A percentile compares a stretch with the other conserved stretches of the same genome.
These are phyloP conservation scores for Genyomyrus donnyi DNA, from an alignment of 2,113 vertebrate species.

Conservation along the genomic window DNA sequence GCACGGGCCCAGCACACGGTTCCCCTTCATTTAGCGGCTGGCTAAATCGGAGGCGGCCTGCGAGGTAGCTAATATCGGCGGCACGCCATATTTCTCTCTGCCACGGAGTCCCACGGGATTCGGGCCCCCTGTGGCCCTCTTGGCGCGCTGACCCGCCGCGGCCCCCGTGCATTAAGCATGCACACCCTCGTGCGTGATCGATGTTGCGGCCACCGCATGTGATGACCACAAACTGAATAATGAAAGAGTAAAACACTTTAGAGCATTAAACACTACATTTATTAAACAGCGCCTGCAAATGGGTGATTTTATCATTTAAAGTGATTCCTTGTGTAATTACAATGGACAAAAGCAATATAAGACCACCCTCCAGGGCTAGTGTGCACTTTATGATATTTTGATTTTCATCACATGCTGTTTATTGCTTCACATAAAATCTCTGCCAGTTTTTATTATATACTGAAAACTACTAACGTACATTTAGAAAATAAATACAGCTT, in stretches of 20 bases:
- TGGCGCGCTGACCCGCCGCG: neutral
- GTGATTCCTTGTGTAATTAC: slow-evolving; percentile 23
- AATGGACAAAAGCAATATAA: slow-evolving; percentile 15
- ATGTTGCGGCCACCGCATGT: neutral
- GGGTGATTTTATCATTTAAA: slow-evolving; percentile 26
- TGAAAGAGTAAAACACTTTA: slow-evolving; percentile 18
- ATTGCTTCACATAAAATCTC: slow-evolving; percentile 19
- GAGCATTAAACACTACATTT: slow-evolving; percentile 19
- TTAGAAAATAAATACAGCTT: neutral
- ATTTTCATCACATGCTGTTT: slow-evolving; percentile 10
- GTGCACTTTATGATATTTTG: slow-evolving; percentile 16
- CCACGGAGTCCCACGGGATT: neutral
- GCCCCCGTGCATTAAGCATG: neutral
- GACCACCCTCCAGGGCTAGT: neutral
- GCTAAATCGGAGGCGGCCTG: neutral
- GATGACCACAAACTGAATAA: slow-evolving; percentile 16
- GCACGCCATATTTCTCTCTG: neutral
- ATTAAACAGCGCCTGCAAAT: slow-evolving; percentile 6
- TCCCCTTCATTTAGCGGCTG: neutral
- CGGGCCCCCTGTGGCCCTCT: neutral
- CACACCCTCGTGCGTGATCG: neutral
- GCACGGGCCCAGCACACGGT: neutral
- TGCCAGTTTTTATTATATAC: neutral
- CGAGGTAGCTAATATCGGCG: neutral
- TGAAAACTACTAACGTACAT: neutral